phyloP scores from a whole-genome alignment of 1,140 invertebrate species.

The Drosophila leontia region DNA sequence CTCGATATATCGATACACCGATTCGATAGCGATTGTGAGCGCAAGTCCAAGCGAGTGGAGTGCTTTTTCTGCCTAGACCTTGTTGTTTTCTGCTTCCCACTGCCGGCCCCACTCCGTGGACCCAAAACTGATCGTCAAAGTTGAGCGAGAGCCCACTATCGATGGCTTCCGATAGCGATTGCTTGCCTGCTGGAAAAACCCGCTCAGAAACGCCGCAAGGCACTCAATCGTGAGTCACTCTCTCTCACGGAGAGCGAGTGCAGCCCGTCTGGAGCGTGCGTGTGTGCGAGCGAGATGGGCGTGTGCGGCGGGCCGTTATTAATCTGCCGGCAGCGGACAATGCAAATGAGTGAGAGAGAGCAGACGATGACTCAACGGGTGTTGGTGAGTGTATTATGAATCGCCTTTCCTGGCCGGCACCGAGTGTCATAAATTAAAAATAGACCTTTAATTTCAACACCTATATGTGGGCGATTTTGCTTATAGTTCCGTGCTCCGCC shows the following conservation, averaged over 20 bases:
- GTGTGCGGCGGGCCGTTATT: slow-evolving; percentile 66
- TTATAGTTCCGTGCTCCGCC: slow-evolving; percentile 1
- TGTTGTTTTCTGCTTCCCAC: neutral
- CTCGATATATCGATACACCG: slow-evolving; percentile 1
- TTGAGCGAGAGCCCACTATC: neutral
- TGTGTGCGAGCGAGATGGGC: slow-evolving; percentile 60
- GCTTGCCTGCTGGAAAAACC: slow-evolving; percentile 6
- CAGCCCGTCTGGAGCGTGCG: slow-evolving; percentile 56
- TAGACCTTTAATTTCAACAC: slow-evolving; percentile 65
- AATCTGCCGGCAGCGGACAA: slow-evolving; percentile 63
- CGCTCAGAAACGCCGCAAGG: slow-evolving; percentile 15
- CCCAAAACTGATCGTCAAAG: neutral
- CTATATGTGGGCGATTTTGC: slow-evolving; percentile 37
- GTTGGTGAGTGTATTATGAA: slow-evolving; percentile 69
- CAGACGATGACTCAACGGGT: slow-evolving; percentile 74
- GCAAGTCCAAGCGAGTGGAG: neutral
- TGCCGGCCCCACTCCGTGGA: neutral
- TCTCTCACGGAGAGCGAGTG: slow-evolving; percentile 29
- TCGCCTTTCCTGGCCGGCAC: slow-evolving; percentile 72
- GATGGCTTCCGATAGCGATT: slow-evolving; percentile 7
- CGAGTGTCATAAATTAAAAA: slow-evolving; percentile 81
- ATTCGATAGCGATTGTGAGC: neutral
- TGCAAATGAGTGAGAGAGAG: slow-evolving; percentile 81
- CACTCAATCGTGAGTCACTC: slow-evolving; percentile 62
- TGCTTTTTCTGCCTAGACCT: neutral